These are phyloP conservation scores for Oncorhynchus mykiss DNA, from an alignment of 2,113 vertebrate genomes.

Conservation along the genomic window DNA sequence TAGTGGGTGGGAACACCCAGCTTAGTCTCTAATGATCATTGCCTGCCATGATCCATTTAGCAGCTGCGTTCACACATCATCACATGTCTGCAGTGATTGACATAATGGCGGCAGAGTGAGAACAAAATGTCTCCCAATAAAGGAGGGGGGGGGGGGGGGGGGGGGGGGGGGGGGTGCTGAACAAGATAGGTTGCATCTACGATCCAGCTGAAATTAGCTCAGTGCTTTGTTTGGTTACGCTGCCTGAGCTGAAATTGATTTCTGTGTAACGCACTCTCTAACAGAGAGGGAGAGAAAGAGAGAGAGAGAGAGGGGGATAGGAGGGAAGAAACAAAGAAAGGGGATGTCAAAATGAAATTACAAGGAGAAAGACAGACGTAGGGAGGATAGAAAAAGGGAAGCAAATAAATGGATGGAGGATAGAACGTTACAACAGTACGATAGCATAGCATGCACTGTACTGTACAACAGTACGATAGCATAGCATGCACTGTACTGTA, in stretches of 20 bases:
- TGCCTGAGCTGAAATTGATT: conserved; percentile 76
- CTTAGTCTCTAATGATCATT: conserved; percentile 60
- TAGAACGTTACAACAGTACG: conserved; percentile 10
- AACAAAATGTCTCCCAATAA: conserved; percentile 75
- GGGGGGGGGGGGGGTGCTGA: conserved; percentile 19
- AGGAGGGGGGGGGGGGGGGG: conserved; percentile 21
- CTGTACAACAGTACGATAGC: conserved; percentile 3
- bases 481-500: too few species aligned
- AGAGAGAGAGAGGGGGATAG: conserved; percentile 14
- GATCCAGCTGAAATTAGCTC: conserved; percentile 63
- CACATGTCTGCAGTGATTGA: conserved; percentile 67
- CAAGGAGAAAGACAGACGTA: neutral
- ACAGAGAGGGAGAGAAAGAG: conserved; percentile 1
- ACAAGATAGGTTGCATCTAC: conserved; percentile 61
- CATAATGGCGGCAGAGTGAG: conserved; percentile 72
- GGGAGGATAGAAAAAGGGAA: conserved; percentile 40
- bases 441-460: conserved; percentile 26
- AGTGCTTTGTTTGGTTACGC: conserved; percentile 73
- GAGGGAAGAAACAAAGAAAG: conserved; percentile 48
- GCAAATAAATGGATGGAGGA: conserved; percentile 22
- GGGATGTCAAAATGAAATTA: conserved; percentile 53
- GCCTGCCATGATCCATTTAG: conserved; percentile 63
- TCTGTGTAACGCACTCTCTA: conserved; percentile 60
- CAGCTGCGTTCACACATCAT: conserved; percentile 70
- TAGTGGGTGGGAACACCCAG: conserved; percentile 40